A percentile compares a stretch with the other conserved stretches of the same genome.
Evolutionary conservation across 1,140 invertebrate species (phyloP).

Genomic region (Linepithema humile): DNA sequence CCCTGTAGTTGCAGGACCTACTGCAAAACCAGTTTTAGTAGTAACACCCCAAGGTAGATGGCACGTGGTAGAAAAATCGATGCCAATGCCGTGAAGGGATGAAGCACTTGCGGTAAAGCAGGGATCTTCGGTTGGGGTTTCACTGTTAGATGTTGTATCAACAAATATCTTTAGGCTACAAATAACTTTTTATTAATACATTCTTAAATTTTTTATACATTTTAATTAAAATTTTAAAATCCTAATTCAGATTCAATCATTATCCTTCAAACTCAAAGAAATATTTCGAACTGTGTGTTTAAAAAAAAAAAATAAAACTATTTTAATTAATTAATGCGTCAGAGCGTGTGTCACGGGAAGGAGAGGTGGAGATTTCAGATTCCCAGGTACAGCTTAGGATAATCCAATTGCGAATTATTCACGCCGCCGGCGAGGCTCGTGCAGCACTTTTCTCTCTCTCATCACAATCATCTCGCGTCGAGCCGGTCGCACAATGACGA

Average conservation of each 20-base stretch:
- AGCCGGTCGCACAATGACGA: slow-evolving; percentile 72
- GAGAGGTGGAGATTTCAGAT: too few relatives aligned
- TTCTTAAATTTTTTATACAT: not conserved
- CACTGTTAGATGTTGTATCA: not conserved
- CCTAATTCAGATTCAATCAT: not conserved
- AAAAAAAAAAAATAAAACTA: not conserved
- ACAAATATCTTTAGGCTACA: not conserved
- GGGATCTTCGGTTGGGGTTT: not conserved
- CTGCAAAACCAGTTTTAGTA: not conserved
- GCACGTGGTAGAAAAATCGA: not conserved
- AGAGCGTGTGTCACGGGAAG: too few relatives aligned
- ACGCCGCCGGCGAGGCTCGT: slow-evolving; percentile 64
- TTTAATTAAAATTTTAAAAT: not conserved
- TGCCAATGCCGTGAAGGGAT: not conserved
- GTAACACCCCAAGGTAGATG: slow-evolving; percentile 6
- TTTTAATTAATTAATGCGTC: not conserved
- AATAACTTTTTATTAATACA: not conserved
- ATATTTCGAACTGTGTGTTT: not conserved
- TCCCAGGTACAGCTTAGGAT: slow-evolving; percentile 73
- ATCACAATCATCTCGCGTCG: slow-evolving; percentile 69
- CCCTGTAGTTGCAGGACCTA: not conserved
- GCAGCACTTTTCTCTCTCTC: slow-evolving; percentile 60
- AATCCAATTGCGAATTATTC: slow-evolving; percentile 79
- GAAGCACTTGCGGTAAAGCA: not conserved
- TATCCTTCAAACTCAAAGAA: not conserved